Conservation (phyloP, 2,797 vertebrate species). For the Scyliorhinus canicula region DNA sequence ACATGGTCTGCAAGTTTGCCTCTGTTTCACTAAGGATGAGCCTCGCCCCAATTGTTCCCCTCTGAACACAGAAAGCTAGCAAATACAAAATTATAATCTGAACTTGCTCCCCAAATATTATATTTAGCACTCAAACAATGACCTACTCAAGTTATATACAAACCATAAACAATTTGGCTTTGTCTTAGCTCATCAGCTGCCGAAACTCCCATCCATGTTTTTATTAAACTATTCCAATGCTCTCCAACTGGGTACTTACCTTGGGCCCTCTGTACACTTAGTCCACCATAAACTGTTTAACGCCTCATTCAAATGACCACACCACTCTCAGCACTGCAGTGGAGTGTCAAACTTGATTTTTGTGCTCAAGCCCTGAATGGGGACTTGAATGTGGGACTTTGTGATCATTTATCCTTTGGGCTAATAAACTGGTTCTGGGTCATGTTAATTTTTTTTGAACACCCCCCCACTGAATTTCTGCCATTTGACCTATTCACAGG, state of each 20-base stretch:
- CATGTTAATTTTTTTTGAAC: no score
- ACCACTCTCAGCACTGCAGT: no score
- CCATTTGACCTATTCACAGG: no score
- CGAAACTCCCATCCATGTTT: neutral
- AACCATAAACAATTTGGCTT: neutral
- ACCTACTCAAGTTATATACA: neutral
- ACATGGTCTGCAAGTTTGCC: neutral
- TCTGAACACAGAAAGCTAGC: neutral
- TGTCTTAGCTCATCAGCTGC: neutral
- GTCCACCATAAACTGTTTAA: neutral
- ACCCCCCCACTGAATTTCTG: no score
- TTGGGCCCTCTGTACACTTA: neutral
- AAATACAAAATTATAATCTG: neutral
- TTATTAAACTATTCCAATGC: neutral
- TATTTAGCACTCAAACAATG: neutral
- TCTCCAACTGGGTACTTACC: neutral
- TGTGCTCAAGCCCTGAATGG: no score
- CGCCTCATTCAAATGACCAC: no score
- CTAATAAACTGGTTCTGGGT: no score
- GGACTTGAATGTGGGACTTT: no score
- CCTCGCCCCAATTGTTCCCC: neutral
- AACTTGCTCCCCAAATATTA: neutral
- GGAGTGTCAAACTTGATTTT: no score
- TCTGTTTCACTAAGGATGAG: neutral
- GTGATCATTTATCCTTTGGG: no score